Conservation (phyloP, 2,888 invertebrate species). For the Tromatobia lineatoria region DNA sequence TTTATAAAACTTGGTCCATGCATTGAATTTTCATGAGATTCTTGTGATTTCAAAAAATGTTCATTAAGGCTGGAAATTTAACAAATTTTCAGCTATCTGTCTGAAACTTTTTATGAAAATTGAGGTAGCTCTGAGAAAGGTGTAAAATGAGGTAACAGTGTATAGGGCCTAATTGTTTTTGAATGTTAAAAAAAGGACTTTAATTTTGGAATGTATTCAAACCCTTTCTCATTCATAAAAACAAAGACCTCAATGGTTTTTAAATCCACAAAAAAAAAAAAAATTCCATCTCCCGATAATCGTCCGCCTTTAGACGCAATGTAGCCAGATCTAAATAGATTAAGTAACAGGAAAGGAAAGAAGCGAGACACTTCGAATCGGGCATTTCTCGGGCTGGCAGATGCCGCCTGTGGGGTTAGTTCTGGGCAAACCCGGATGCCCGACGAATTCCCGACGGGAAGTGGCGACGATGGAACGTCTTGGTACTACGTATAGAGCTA, state of each 20-base stretch:
- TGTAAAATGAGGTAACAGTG: too few species aligned
- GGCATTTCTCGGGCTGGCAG: constrained; percentile 26
- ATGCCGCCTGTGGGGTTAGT: constrained; percentile 26
- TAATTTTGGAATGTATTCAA: not conserved
- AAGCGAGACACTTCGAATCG: constrained; percentile 11
- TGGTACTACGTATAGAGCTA: constrained; percentile 7
- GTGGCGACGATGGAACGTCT: constrained; percentile 16
- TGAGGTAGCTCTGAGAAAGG: too few species aligned
- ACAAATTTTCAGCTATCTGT: too few species aligned
- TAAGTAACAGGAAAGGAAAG: not conserved
- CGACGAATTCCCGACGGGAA: constrained; percentile 49
- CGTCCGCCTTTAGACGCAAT: not conserved
- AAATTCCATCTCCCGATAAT: not conserved
- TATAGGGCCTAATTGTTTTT: too few species aligned
- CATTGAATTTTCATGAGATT: too few species aligned
- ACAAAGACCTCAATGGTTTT: not conserved
- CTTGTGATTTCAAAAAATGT: too few species aligned
- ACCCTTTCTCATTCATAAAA: not conserved
- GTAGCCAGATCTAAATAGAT: not conserved
- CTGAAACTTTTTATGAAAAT: too few species aligned
- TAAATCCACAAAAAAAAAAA: not conserved
- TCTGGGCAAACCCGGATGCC: constrained; percentile 19
- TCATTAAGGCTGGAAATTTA: too few species aligned
- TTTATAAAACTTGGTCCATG: too few species aligned
- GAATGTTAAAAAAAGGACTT: too few species aligned